These are phyloP conservation scores for Acanthococcus lagerstroemiae DNA, from an alignment of 2,888 invertebrate genomes.

Conservation along the genomic window DNA sequence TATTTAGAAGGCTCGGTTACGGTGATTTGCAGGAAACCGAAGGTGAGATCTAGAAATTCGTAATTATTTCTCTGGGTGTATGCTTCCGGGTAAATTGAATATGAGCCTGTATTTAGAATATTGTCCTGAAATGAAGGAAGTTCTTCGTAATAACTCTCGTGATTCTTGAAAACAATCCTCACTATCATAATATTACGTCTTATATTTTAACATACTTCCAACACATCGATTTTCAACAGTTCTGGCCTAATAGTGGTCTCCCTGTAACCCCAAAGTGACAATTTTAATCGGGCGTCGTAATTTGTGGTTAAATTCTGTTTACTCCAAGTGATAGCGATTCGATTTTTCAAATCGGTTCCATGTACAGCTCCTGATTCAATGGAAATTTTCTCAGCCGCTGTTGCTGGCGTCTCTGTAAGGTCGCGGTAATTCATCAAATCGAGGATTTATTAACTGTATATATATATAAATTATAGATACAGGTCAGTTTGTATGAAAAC, in stretches of 20 bases:
- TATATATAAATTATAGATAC: neutral
- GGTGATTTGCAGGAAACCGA: constrained; percentile 80
- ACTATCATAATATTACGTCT: neutral
- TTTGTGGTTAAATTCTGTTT: constrained; percentile 74
- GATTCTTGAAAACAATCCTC: neutral
- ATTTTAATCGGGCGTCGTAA: constrained; percentile 61
- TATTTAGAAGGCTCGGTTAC: constrained; percentile 64
- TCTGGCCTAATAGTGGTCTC: constrained; percentile 73
- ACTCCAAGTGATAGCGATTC: constrained; percentile 73
- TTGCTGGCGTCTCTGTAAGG: constrained; percentile 69
- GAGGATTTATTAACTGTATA: too few relatives aligned
- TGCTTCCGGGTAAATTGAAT: constrained; percentile 61
- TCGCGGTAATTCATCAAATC: neutral
- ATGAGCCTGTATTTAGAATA: constrained; percentile 56
- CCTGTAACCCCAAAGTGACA: constrained; percentile 82
- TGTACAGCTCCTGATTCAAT: constrained; percentile 46
- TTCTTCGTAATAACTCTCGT: too few relatives aligned
- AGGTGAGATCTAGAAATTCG: constrained; percentile 62
- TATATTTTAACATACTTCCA: constrained; percentile 46
- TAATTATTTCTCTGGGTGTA: constrained; percentile 57
- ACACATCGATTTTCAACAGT: constrained; percentile 65
- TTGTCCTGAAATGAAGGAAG: constrained; percentile 39
- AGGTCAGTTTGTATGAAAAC: neutral
- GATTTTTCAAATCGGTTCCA: constrained; percentile 45
- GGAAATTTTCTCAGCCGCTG: constrained; percentile 74